Evolutionary conservation across 2,888 invertebrate species (phyloP), one percentile per base, ranked within the genome.

Genomic region (Carabus problematicus): DNA sequence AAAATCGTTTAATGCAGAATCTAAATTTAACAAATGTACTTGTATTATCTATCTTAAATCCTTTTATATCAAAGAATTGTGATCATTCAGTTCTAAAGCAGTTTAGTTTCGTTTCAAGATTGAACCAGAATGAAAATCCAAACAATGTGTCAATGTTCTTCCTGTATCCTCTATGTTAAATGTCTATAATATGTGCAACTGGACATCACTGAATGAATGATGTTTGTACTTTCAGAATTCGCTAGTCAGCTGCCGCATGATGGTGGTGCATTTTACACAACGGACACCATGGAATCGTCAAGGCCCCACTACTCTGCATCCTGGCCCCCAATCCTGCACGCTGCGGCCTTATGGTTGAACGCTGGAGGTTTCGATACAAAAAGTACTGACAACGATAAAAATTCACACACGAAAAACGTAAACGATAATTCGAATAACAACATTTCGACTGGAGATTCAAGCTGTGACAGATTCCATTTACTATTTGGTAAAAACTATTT

Each of bases 201-300:
- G 29, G 6, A 29, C 29, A 29, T 29, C 6, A 29, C 29, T 6
- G 29, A 29, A 29, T 29, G 29, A 29, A 29, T 29, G 29, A 29
- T 29, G 29, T 29, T 29, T 29, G 29, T 1, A 77, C 88, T 16
- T 52, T 52, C 19, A 52, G 97, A 98, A 82, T 98, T 96, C 82
- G 90, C 93, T 1, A 95, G 94, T 71, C 98, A 98, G 80, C 84
- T 99, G 69, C 96, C 96, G 0, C 93, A 94, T 77, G 95, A 95
- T 75, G 98, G 98, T 61, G 98, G 98, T 3, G 95, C 98, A 12
- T 99, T 99, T 83, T 99, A 98, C 82, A 96, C 96, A 0, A 94
- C 94, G 39, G 98, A 98, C 78, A 97, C 97, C 0, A 94, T 95
- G 76, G 97, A 98, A 76, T 92, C 92, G 8, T 95, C 97, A 0